Base-by-base conservation (phyloP, 2,888 invertebrate species). In the Nephrotoma guestfalica region DNA sequence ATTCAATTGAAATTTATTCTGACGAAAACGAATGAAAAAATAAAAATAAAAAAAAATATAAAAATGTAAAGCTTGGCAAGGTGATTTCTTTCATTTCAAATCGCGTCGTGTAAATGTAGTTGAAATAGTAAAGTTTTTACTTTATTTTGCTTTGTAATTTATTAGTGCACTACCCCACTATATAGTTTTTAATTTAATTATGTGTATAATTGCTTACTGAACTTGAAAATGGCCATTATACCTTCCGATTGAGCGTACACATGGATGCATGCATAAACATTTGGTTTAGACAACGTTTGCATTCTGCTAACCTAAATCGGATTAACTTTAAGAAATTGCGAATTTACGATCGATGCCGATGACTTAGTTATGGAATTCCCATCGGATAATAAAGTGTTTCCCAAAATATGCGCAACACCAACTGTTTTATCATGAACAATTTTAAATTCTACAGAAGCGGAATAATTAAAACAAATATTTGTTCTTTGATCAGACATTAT, bases 81-180 rank as follows among this genome's bases (percentile, higher is more conserved):
- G 84, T 84, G 84, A 84, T 84, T 84, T 84, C 84, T 84, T 84
- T 84, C 84, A 71, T 71, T 71, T 71, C 71, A 30, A 51, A 71
- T 71, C 71, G 71, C 30, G 30, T 71, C 18, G 4, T 71, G 18
- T 71, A 71, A 30, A 30, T 9, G 30, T 71, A 71, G 71, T 71
- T 71, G 30, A 71, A 30, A 30, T 30, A 30, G 30, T 71, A 71
- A 30, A 71, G 71, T 11, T 71, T 71, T 71, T 57, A 18, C 6
- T 57, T 57, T 18, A 9, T 15, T 51, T 57, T 57, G 51, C 51
- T 57, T 57, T 57, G 51, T 57, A 15, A 18, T 11, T 57, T 57
- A 57, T 57, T 57, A 57, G 71, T 71, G 30, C 30, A 30, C 71
- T 71, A 30, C 30, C 71, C 30, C 71, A 30, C 71, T 71, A 18